Evolutionary conservation across 2,797 vertebrate species (phyloP).

Genomic region (Ctenochaetus hawaiiensis): DNA sequence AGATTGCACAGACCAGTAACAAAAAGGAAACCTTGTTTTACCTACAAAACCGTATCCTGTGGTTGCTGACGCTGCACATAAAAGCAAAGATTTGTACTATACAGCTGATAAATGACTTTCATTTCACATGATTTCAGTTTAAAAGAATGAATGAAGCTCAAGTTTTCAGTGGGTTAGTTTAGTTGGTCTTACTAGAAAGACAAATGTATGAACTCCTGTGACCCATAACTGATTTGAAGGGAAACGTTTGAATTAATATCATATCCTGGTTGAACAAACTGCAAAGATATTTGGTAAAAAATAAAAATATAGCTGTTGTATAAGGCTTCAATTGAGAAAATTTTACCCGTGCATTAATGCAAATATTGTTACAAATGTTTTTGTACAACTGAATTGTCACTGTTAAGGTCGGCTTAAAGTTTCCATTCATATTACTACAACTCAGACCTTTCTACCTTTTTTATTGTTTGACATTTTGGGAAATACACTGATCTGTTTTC

Average conservation of each 20-base stretch:
- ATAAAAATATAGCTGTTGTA: too few relatives aligned
- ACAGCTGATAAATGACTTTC: background rate
- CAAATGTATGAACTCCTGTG: background rate
- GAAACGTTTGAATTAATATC: background rate
- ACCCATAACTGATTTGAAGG: background rate
- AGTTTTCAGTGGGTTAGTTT: background rate
- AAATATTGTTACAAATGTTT: background rate
- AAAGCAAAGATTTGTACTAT: background rate
- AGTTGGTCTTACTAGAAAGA: background rate
- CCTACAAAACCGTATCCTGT: background rate
- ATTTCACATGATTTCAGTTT: background rate
- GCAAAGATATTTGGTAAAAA: background rate
- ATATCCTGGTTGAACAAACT: too few relatives aligned
- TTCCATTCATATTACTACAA: too few relatives aligned
- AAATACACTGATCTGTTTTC: background rate
- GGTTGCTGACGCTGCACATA: background rate
- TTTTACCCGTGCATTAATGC: background rate
- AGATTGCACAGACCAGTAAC: constrained; percentile 36
- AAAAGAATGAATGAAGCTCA: background rate
- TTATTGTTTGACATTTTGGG: background rate
- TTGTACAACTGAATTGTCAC: background rate
- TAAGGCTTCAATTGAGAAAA: too few relatives aligned
- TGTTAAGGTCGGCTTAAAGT: background rate
- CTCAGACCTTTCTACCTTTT: too few relatives aligned
- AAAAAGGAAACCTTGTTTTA: constrained; percentile 43